These are phyloP conservation scores for Agrypnus murinus DNA, from an alignment of 2,888 invertebrate species.

Conservation along the genomic window DNA sequence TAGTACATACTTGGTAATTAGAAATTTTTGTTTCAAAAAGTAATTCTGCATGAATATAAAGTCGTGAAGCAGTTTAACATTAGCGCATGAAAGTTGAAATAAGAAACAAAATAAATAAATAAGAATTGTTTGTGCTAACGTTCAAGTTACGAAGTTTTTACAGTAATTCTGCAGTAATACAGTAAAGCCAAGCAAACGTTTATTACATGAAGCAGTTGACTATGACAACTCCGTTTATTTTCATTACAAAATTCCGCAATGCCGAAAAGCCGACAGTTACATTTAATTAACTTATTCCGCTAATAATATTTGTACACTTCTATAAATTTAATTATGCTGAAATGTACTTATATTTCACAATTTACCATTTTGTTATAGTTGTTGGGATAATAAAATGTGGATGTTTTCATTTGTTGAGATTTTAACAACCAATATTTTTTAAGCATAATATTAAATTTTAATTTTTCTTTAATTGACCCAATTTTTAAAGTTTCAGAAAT, in stretches of 20 bases:
- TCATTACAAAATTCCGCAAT: constrained; percentile 47
- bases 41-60: no score
- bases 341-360: constrained; percentile 16
- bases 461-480: not conserved
- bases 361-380: no score
- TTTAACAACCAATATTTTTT: not conserved
- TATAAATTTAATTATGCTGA: constrained; percentile 44
- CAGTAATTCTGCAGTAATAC: constrained; percentile 48
- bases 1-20: no score
- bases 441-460: no score
- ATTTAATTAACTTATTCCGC: constrained; percentile 48
- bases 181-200: constrained; percentile 46
- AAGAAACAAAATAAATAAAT: constrained; percentile 43
- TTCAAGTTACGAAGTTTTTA: constrained; percentile 48
- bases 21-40: no score
- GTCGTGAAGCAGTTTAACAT: no score
- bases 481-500: not conserved
- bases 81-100: not conserved
- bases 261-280: constrained; percentile 50
- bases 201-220: constrained; percentile 50
- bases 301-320: constrained; percentile 48
- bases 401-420: not conserved
- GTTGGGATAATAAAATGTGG: no score
- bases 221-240: constrained; percentile 52
- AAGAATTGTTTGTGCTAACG: constrained; percentile 35